A percentile compares a stretch with the other conserved stretches of the same genome.
These are phyloP conservation scores for Selene dorsalis DNA, from an alignment of 2,797 vertebrate genomes.

Conservation along the genomic window DNA sequence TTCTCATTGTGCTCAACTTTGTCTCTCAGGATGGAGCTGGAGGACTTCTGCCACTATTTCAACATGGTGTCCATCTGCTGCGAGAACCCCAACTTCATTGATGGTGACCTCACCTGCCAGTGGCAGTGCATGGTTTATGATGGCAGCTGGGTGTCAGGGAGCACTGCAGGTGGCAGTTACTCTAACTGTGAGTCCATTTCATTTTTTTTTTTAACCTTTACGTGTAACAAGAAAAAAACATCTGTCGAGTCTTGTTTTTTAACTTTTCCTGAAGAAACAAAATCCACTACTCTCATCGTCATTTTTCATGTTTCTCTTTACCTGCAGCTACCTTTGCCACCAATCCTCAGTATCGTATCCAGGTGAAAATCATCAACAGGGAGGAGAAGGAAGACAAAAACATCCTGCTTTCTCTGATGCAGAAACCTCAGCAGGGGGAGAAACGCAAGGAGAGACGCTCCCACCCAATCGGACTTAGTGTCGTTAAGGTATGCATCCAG, in stretches of 20 bases:
- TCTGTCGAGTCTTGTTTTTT: not conserved
- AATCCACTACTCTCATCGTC: not conserved
- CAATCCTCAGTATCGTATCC: conserved; percentile 72
- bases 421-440: conserved; percentile 35
- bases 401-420: conserved; percentile 69
- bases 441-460: conserved; percentile 5
- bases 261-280: not conserved
- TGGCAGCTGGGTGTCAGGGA: conserved; percentile 52
- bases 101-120: conserved; percentile 59
- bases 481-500: conserved; percentile 52
- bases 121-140: conserved; percentile 66
- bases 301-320: not conserved
- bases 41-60: conserved; percentile 63
- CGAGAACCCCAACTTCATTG: conserved; percentile 72
- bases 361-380: conserved; percentile 39
- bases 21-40: conserved; percentile 64
- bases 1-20: not conserved
- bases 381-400: conserved; percentile 57
- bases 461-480: conserved; percentile 2
- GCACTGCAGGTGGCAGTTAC: conserved; percentile 41
- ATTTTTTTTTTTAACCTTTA: not conserved
- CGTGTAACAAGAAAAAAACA: not conserved
- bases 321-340: conserved; percentile 44
- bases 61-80: conserved; percentile 40
- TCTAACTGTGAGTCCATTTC: conserved; percentile 21